Conservation (phyloP, 2,888 invertebrate genomes). For the Lepas anatifera region DNA sequence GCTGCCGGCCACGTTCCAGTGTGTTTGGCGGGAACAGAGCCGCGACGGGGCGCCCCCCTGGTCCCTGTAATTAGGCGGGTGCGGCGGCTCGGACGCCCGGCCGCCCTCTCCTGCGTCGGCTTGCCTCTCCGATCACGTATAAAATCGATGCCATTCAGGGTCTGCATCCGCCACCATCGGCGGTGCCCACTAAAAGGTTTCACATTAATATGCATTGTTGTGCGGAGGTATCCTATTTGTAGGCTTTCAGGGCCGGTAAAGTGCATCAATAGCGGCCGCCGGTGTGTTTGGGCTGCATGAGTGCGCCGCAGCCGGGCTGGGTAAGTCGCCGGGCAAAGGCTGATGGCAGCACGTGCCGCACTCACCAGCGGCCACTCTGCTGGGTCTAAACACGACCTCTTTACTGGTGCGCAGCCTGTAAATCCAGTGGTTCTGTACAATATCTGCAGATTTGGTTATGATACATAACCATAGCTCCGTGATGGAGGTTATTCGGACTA, state of each 20-base stretch:
- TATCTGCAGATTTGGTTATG: too few species aligned
- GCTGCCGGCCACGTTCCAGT: too few species aligned
- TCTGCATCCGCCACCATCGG: background rate
- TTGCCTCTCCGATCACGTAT: background rate
- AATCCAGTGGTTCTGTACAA: too few species aligned
- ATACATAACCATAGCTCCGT: too few species aligned
- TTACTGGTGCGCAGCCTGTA: too few species aligned
- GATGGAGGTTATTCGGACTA: too few species aligned
- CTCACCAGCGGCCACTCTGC: too few species aligned
- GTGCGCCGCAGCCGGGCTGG: background rate
- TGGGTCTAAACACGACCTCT: too few species aligned
- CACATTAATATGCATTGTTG: slow-evolving; percentile 6
- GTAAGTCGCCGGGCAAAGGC: too few species aligned
- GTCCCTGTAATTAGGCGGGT: background rate
- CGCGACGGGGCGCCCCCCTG: background rate
- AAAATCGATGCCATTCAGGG: slow-evolving; percentile 1
- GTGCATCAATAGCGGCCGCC: background rate
- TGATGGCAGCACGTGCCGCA: too few species aligned
- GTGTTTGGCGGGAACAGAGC: background rate
- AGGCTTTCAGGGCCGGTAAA: slow-evolving; percentile 1
- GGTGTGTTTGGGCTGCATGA: background rate
- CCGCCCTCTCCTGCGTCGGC: background rate
- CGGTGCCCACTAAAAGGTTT: background rate
- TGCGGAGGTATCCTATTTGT: slow-evolving; percentile 1
- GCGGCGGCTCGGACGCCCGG: background rate